phyloP scores from a whole-genome alignment of 2,113 vertebrate genomes.

The Cygnus atratus region DNA sequence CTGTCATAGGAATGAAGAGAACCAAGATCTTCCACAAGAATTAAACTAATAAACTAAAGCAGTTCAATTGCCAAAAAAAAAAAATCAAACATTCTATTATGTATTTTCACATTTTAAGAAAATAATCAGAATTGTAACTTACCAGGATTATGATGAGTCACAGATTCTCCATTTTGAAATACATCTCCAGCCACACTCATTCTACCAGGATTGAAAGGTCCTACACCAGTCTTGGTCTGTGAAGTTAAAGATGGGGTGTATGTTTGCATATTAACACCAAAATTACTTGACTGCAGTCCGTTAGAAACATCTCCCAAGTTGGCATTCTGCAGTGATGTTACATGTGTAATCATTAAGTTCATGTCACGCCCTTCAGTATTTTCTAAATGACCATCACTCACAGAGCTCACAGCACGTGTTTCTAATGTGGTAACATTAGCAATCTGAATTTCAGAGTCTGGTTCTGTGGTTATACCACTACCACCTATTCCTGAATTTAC shows the following conservation, averaged over 20 bases:
- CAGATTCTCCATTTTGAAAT: slow-evolving; percentile 94
- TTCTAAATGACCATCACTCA: slow-evolving; percentile 77
- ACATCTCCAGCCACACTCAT: slow-evolving; percentile 86
- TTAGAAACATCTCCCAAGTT: slow-evolving; percentile 84
- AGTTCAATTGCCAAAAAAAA: background rate
- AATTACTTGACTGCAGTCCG: slow-evolving; percentile 90
- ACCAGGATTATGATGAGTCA: slow-evolving; percentile 91
- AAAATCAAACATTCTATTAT: background rate
- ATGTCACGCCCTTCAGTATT: slow-evolving; percentile 82
- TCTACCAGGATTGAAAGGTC: slow-evolving; percentile 95
- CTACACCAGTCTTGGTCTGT: slow-evolving; percentile 83
- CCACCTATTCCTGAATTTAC: slow-evolving; percentile 80
- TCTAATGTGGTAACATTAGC: slow-evolving; percentile 97
- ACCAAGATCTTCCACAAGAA: background rate
- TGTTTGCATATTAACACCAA: slow-evolving; percentile 89
- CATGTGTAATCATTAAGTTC: slow-evolving; percentile 96
- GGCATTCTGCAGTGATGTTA: slow-evolving; percentile 92
- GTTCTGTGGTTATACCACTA: slow-evolving; percentile 92
- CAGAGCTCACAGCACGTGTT: slow-evolving; percentile 75
- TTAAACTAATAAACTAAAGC: background rate
- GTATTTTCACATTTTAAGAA: background rate
- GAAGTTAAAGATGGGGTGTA: slow-evolving; percentile 84
- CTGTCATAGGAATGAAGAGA: background rate
- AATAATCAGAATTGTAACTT: slow-evolving; percentile 25
- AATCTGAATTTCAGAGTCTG: slow-evolving; percentile 95